Evolutionary conservation across 23 tunicate genomes (phyloP).

Genomic region (Oikopleura dioica): DNA sequence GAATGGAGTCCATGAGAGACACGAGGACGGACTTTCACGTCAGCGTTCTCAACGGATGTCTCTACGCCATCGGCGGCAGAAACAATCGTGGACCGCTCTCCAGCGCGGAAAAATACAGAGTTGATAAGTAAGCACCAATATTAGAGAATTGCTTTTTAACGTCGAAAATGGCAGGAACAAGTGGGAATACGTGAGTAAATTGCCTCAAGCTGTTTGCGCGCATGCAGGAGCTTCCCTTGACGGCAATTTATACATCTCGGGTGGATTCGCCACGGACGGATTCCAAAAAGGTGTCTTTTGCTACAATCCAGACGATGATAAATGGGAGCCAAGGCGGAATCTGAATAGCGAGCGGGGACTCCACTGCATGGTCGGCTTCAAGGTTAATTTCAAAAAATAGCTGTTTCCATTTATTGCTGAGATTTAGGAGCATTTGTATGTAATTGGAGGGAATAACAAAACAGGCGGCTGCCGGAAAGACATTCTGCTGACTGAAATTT

Average conservation of each 20-base stretch:
- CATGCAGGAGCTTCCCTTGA: constrained; percentile 82
- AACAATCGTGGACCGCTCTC: constrained; percentile 87
- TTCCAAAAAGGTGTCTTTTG: constrained; percentile 86
- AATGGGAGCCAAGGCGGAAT: constrained; percentile 81
- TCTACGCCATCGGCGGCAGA: constrained; percentile 90
- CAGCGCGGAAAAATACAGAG: constrained; percentile 62
- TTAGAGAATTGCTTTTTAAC: not conserved
- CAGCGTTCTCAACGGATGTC: constrained; percentile 63
- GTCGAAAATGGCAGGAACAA: too few species aligned
- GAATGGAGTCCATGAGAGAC: constrained; percentile 64
- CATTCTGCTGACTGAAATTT: constrained; percentile 79
- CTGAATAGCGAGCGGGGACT: constrained; percentile 80
- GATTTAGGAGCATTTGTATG: too few species aligned
- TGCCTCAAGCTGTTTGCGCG: constrained; percentile 98
- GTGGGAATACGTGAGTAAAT: constrained; percentile 75
- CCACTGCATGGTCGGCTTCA: constrained; percentile 94
- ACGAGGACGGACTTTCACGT: constrained; percentile 93
- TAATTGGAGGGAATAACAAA: constrained; percentile 96
- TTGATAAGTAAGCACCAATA: constrained; percentile 19
- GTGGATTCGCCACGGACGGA: constrained; percentile 96
- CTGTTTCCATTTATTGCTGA: too few species aligned
- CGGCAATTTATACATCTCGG: constrained; percentile 74
- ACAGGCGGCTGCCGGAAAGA: constrained; percentile 18
- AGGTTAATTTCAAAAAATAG: too few species aligned
- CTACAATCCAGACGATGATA: constrained; percentile 63